Percentiles rank a stretch among this genome's conserved stretches.
Evolutionary conservation across 1,140 invertebrate genomes (phyloP).

Genomic region (Cyrtorhinus lividipennis): DNA sequence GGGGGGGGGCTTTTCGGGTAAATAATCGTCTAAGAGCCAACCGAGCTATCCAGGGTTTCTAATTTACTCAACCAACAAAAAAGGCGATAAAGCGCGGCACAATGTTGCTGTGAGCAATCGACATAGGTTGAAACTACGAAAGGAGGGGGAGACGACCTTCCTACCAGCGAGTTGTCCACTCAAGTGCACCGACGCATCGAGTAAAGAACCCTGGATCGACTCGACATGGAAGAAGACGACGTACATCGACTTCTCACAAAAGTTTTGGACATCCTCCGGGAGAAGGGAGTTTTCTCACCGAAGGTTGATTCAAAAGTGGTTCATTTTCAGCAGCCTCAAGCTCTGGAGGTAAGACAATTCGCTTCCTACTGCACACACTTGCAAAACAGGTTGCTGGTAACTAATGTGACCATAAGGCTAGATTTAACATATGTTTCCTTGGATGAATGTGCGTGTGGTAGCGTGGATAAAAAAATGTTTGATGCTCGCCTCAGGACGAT

Average conservation of each 20-base stretch:
- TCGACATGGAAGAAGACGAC: slow-evolving; percentile 4
- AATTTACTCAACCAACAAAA: no score
- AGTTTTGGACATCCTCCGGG: slow-evolving; percentile 7
- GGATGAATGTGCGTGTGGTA: background rate
- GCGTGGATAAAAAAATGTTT: background rate
- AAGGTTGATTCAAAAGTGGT: slow-evolving; percentile 27
- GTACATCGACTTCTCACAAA: background rate
- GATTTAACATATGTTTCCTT: background rate
- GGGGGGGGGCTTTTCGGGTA: no score
- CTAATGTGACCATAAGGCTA: background rate
- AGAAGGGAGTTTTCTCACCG: slow-evolving; percentile 1
- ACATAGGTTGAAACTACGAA: no score
- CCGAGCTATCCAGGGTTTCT: no score
- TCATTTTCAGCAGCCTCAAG: slow-evolving; percentile 31
- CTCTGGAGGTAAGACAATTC: slow-evolving; percentile 32
- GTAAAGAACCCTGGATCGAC: no score
- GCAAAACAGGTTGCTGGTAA: background rate
- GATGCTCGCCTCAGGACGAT: no score
- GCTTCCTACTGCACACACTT: slow-evolving; percentile 16
- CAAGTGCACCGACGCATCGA: no score
- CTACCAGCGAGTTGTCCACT: no score
- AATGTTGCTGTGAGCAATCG: no score
- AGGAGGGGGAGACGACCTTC: no score
- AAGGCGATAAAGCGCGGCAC: no score
- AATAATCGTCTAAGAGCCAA: no score